A percentile compares a stretch with the other conserved stretches of the same genome.
Evolutionary conservation across 2,888 invertebrate genomes (phyloP).

Genomic region (Steinernema hermaphroditum): DNA sequence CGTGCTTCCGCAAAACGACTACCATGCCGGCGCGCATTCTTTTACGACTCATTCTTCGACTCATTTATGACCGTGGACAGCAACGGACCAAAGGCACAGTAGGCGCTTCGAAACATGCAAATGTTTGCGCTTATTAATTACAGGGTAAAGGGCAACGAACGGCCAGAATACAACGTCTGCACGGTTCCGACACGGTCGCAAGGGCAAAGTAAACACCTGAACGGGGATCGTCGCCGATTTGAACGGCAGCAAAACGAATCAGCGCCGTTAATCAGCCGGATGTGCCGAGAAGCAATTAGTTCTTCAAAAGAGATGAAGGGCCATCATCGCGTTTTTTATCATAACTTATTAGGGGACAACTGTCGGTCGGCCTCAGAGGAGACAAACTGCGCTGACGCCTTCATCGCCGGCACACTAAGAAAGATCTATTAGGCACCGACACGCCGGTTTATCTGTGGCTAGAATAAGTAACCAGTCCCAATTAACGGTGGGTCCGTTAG

Average conservation of each 20-base stretch:
- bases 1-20: neutral
- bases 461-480: neutral
- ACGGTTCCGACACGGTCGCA: slow-evolving; percentile 10
- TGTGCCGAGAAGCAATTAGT: slow-evolving; percentile 25
- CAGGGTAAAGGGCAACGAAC: neutral
- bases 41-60: slow-evolving; percentile 26
- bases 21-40: slow-evolving; percentile 3
- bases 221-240: neutral
- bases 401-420: neutral
- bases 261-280: slow-evolving; percentile 1
- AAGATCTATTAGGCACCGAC: slow-evolving; percentile 15
- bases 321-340: slow-evolving; percentile 14
- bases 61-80: slow-evolving; percentile 12
- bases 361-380: slow-evolving; percentile 2
- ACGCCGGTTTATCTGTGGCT: neutral
- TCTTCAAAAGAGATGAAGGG: neutral
- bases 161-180: neutral
- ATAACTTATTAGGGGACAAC: slow-evolving; percentile 19
- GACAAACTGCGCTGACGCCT: slow-evolving; percentile 12
- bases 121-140: slow-evolving; percentile 26
- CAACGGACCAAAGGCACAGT: neutral
- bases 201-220: slow-evolving; percentile 24
- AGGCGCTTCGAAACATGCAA: slow-evolving; percentile 9
- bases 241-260: neutral
- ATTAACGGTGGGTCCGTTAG: too few species aligned